These are phyloP conservation scores for Lithodes maja DNA, from an alignment of 2,888 invertebrate genomes.

Conservation along the genomic window DNA sequence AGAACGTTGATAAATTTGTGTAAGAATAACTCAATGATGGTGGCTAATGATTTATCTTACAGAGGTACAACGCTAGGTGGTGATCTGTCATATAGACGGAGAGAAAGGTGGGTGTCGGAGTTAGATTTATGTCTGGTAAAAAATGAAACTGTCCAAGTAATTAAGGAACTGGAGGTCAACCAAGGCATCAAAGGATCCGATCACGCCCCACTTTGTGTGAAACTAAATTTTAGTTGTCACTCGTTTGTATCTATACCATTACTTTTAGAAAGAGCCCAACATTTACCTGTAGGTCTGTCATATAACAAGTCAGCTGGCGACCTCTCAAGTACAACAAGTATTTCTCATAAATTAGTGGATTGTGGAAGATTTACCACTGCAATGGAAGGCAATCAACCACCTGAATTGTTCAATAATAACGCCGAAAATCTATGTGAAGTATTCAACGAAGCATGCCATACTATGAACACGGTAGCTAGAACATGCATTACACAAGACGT, in stretches of 20 bases:
- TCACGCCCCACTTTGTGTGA: slow-evolving; percentile 15
- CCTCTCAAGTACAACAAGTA: neutral
- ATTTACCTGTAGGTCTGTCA: neutral
- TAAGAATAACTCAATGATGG: neutral
- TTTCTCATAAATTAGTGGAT: no score
- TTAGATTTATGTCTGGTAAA: neutral
- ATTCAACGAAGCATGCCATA: neutral
- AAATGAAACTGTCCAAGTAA: neutral
- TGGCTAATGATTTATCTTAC: neutral
- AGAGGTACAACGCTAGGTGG: neutral
- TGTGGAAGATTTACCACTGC: no score
- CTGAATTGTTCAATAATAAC: neutral
- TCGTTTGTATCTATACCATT: neutral
- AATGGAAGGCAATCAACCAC: neutral
- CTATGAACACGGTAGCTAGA: slow-evolving; percentile 7
- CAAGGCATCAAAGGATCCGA: slow-evolving; percentile 1
- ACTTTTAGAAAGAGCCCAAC: neutral
- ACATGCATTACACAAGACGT: neutral
- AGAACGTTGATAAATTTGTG: neutral
- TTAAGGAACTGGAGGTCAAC: slow-evolving; percentile 18
- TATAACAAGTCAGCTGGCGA: neutral
- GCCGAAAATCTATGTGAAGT: neutral
- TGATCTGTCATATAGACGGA: neutral
- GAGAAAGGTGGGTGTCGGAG: neutral
- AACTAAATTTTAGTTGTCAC: neutral